Evolutionary conservation across 2,888 invertebrate genomes (phyloP), one percentile per base, ranked within the genome.

Genomic region (Sipha maydis): DNA sequence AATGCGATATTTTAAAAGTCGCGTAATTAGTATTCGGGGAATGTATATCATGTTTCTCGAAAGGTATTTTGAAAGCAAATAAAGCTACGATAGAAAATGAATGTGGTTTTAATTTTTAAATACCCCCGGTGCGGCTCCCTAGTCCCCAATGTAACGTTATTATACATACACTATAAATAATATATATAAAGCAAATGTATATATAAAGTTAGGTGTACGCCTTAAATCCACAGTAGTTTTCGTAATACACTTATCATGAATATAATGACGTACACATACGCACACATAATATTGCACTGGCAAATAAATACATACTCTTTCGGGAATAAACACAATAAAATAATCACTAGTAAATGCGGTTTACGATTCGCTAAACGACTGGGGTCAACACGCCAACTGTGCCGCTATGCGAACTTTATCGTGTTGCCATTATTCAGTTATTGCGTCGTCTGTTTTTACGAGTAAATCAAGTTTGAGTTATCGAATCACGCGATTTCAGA

Each of bases 51-150:
- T 61, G 75, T 84, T 84, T 75, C 75, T 84, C 56, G 73, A 75
- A 56, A 75, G 75, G 61, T 21, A 38, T 34, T 84, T 38, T 61
- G 73, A 84, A 84, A 84, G 61, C 56, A 28, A 61, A 73, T 19
- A 54, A 84, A 84, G 71, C 75, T 61, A 34, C 75, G n/a, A 75
- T 38, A 38, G 61, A 48, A 83, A 48, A 82, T 48, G 54, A 54
- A 71, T 38, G 25, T n/a, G 54, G 83, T 83, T 83, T 83, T 83
- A 71, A 48, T 83, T 83, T 71, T 83, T 83, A 71, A 71, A 77
- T 17, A 48, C 34, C 69, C 69, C 82, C 31, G 71, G 48, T 48
- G 31, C n/a, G 41, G 67, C 67, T 71, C 21, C 48, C 31, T 25
- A 25, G 34, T 71, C 28, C 69, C 31, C 21, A 25, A 21, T 9